These are phyloP conservation scores for Aegithalos caudatus DNA, from an alignment of 2,113 vertebrate species.

Conservation along the genomic window DNA sequence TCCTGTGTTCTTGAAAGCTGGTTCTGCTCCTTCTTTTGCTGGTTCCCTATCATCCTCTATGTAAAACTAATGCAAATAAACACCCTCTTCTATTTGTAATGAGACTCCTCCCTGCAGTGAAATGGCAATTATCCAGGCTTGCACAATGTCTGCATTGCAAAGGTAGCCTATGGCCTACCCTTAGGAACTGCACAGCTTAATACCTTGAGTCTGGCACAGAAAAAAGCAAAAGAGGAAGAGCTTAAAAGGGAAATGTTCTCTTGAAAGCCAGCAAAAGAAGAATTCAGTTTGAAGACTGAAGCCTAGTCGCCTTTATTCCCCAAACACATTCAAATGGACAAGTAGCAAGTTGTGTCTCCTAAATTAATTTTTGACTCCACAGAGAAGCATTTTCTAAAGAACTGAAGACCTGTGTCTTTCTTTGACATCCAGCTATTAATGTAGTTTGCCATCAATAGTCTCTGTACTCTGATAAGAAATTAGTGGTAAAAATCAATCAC, in stretches of 20 bases:
- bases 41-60: neutral
- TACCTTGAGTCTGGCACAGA: conserved; percentile 14
- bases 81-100: neutral
- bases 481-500: neutral
- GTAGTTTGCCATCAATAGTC: neutral
- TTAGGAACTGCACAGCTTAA: conserved; percentile 1
- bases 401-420: neutral
- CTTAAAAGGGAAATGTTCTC: neutral
- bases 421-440: neutral
- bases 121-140: conserved; percentile 38
- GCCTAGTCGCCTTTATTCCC: neutral
- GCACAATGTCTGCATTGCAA: conserved; percentile 47
- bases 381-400: neutral
- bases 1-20: conserved; percentile 16
- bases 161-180: conserved; percentile 27
- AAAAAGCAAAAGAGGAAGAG: neutral
- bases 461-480: neutral
- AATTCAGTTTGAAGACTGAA: neutral
- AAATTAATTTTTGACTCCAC: neutral
- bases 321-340: neutral
- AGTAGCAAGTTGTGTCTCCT: neutral
- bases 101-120: conserved; percentile 23
- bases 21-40: conserved; percentile 9
- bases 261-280: neutral
- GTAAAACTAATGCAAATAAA: conserved; percentile 52